Percentiles rank a stretch among this genome's conserved stretches.
phyloP scores from a whole-genome alignment of 2,888 invertebrate genomes.

The Eucriotettix oculatus region DNA sequence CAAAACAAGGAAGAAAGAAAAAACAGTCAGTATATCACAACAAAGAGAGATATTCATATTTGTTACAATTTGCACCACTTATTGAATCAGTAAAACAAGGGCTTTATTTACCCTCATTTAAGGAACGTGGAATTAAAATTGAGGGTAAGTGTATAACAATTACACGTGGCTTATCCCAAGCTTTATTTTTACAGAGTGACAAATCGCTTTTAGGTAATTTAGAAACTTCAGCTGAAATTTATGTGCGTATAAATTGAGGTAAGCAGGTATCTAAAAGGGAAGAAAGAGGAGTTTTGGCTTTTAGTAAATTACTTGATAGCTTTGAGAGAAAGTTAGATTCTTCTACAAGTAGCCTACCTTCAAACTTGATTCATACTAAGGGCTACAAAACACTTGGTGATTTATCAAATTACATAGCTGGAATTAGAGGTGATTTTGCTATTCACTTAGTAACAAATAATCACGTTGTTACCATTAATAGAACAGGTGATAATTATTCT shows the following conservation, averaged over 20 bases:
- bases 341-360: not conserved
- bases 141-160: too few relatives aligned
- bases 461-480: slow-evolving; percentile 1
- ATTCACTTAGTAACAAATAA: slow-evolving; percentile 1
- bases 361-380: not conserved
- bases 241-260: slow-evolving; percentile 12
- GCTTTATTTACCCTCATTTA: slow-evolving; percentile 1
- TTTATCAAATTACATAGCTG: slow-evolving; percentile 1
- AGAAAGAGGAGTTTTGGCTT: slow-evolving; percentile 12
- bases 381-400: not conserved
- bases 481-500: slow-evolving; percentile 12
- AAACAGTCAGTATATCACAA: not conserved
- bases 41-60: not conserved
- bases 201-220: slow-evolving; percentile 11
- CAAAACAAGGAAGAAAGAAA: not conserved
- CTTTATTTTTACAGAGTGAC: slow-evolving; percentile 3
- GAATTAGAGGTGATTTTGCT: slow-evolving; percentile 2
- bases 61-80: not conserved
- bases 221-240: slow-evolving; percentile 12
- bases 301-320: slow-evolving; percentile 11
- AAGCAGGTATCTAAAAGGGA: slow-evolving; percentile 12
- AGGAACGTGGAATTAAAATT: not conserved
- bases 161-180: slow-evolving; percentile 8
- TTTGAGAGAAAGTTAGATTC: slow-evolving; percentile 5
- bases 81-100: not conserved